Evolutionary conservation across 2,797 vertebrate species (phyloP).

Genomic region (Enteromius fasciolatus): DNA sequence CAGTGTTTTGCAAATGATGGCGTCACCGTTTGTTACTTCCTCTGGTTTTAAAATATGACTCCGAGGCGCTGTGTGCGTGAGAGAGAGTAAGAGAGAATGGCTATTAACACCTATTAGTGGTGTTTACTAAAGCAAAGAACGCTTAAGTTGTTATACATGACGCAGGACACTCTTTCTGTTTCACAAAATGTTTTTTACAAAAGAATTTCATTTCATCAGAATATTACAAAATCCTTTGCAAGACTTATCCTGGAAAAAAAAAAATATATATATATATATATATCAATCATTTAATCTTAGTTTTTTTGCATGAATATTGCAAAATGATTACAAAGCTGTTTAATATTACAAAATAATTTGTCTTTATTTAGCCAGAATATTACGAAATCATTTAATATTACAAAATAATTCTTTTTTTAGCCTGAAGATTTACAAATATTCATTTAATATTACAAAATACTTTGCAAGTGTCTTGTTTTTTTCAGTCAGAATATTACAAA

Average conservation of each 20-base stretch:
- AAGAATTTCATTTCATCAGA: background rate
- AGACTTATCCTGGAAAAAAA: background rate
- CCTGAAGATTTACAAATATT: background rate
- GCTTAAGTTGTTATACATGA: background rate
- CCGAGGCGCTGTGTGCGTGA: background rate
- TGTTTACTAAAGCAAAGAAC: background rate
- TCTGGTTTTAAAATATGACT: background rate
- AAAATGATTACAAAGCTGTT: background rate
- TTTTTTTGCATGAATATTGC: background rate
- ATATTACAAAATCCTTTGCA: background rate
- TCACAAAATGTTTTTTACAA: background rate
- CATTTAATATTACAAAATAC: background rate
- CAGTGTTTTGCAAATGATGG: background rate
- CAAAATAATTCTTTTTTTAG: background rate
- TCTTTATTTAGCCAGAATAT: background rate
- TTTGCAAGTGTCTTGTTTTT: background rate
- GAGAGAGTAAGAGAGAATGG: background rate
- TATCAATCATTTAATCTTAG: background rate
- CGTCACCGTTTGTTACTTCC: conserved; percentile 6
- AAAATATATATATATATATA: background rate
- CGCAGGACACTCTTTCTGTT: background rate
- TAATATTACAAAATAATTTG: background rate
- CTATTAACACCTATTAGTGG: background rate
- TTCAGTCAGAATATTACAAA: background rate
- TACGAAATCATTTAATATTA: background rate